A percentile compares a stretch with the other conserved stretches of the same genome.
phyloP scores from a whole-genome alignment of 2,797 vertebrate genomes.

The Amphiprion clarkii region DNA sequence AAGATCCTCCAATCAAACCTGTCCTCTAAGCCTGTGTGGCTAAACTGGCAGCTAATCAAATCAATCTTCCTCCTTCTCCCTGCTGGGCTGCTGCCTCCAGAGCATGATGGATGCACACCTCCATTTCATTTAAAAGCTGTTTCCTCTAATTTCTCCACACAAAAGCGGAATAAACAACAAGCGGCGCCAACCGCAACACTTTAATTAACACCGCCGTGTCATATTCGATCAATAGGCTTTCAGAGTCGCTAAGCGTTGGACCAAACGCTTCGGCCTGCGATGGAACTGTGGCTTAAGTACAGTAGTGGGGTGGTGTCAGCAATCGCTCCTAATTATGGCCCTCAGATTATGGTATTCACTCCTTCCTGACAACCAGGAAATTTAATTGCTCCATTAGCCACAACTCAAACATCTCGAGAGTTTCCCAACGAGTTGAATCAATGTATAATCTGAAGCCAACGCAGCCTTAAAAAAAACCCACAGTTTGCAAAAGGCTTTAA shows the following conservation, averaged over 20 bases:
- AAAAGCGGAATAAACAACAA: constrained; percentile 29
- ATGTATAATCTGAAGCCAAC: constrained; percentile 15
- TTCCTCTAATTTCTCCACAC: constrained; percentile 46
- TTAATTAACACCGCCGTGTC: constrained; percentile 32
- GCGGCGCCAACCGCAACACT: constrained; percentile 15
- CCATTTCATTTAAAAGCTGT: constrained; percentile 51
- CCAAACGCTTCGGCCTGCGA: constrained; percentile 14
- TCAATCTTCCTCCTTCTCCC: constrained; percentile 34
- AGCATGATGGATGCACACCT: constrained; percentile 48
- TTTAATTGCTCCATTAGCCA: constrained; percentile 51
- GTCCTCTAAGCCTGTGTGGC: constrained; percentile 9
- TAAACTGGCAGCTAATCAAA: constrained; percentile 60
- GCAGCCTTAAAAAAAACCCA: not conserved
- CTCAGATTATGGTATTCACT: constrained; percentile 36
- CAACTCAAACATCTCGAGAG: constrained; percentile 36
- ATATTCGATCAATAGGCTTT: constrained; percentile 41
- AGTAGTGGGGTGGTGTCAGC: constrained; percentile 17
- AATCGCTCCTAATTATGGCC: constrained; percentile 38
- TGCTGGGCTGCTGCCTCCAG: constrained; percentile 28
- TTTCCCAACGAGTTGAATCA: constrained; percentile 36
- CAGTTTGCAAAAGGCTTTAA: not conserved
- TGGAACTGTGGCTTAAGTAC: constrained; percentile 12
- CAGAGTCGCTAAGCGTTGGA: constrained; percentile 27
- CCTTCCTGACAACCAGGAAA: constrained; percentile 50
- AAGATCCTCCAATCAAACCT: constrained; percentile 32